These are phyloP conservation scores for Dasyurus viverrinus DNA, from an alignment of 2,113 vertebrate genomes.

Conservation along the genomic window DNA sequence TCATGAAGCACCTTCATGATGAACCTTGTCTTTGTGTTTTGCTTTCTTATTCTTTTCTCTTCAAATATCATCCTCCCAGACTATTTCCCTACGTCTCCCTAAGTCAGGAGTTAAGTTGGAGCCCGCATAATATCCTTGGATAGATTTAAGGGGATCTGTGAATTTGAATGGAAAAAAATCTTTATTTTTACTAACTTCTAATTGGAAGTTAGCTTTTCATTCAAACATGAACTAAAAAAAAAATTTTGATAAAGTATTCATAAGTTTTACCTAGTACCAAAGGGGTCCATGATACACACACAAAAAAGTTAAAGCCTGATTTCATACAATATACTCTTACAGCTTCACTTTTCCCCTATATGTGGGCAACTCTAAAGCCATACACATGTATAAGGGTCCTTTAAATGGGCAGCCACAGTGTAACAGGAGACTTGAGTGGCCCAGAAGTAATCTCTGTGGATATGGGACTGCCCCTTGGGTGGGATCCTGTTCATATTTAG, in stretches of 20 bases:
- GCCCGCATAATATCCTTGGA: neutral
- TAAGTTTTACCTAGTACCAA: neutral
- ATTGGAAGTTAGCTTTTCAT: neutral
- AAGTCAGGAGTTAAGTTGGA: neutral
- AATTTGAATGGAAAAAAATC: neutral
- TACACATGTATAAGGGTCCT: neutral
- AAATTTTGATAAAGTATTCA: neutral
- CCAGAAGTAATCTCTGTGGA: too few species aligned
- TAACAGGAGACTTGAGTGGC: too few species aligned
- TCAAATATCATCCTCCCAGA: neutral
- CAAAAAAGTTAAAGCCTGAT: neutral
- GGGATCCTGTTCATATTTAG: too few species aligned
- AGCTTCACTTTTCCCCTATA: neutral
- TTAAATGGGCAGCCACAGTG: too few species aligned
- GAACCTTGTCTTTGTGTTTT: neutral
- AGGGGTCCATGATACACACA: neutral
- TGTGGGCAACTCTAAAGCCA: neutral
- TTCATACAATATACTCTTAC: neutral
- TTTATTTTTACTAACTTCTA: neutral
- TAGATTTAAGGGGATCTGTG: neutral
- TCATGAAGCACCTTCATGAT: neutral
- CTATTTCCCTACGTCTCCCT: neutral
- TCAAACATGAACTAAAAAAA: neutral
- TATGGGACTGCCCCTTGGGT: too few species aligned
- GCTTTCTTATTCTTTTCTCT: neutral